A percentile compares a stretch with the other conserved stretches of the same genome.
phyloP scores from a whole-genome alignment of 2,888 invertebrate species.

The Gastracanthus pulcherrimus region DNA sequence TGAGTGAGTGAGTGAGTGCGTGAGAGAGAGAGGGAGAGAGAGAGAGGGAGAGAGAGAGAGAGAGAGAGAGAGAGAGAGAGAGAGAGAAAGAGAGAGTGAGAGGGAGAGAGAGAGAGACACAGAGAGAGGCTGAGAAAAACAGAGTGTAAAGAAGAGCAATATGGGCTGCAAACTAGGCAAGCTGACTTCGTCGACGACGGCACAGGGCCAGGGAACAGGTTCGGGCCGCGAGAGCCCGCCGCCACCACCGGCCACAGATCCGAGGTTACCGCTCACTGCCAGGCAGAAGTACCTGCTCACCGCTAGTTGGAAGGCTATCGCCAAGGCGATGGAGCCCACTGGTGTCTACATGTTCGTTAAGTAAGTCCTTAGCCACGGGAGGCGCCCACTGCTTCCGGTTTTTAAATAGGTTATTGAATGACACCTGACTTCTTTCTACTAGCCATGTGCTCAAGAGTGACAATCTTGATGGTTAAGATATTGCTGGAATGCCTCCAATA shows the following conservation, averaged over 20 bases:
- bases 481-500: too few species aligned
- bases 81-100: background rate
- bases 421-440: too few species aligned
- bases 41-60: background rate
- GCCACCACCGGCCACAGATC: slow-evolving; percentile 86
- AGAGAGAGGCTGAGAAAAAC: background rate
- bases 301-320: slow-evolving; percentile 95
- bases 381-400: background rate
- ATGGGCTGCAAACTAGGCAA: slow-evolving; percentile 89
- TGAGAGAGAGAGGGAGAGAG: too few species aligned
- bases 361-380: slow-evolving; percentile 81
- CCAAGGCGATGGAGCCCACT: slow-evolving; percentile 92
- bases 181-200: slow-evolving; percentile 81
- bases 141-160: background rate
- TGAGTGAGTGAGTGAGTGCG: too few species aligned
- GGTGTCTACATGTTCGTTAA: slow-evolving; percentile 95
- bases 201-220: slow-evolving; percentile 74
- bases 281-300: slow-evolving; percentile 93
- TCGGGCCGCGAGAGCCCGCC: slow-evolving; percentile 80
- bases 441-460: too few species aligned
- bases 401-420: too few species aligned
- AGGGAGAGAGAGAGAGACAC: background rate
- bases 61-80: background rate
- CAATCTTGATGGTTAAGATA: too few species aligned
- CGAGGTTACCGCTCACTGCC: slow-evolving; percentile 89